These are phyloP conservation scores for Denticeps clupeoides DNA, from an alignment of 2,797 vertebrate genomes.

Conservation along the genomic window DNA sequence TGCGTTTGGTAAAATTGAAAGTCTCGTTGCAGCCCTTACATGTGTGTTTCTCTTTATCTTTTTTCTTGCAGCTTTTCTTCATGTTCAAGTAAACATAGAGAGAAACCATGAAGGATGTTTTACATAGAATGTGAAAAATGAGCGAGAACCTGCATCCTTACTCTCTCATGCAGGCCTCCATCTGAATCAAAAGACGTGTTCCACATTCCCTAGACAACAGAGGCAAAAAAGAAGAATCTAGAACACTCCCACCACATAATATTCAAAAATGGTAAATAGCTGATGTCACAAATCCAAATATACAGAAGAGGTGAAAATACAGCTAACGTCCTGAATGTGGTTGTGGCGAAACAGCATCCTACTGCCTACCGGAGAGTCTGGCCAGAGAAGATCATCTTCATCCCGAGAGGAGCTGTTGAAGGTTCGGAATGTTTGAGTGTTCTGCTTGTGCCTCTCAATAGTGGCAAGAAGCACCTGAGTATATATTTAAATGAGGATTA, in stretches of 20 bases:
- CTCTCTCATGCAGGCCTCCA: constrained; percentile 52
- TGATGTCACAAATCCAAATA: too few species aligned
- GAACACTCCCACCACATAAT: too few species aligned
- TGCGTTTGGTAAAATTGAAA: constrained; percentile 91
- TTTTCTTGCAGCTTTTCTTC: constrained; percentile 80
- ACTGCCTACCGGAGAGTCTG: constrained; percentile 79
- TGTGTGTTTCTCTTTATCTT: constrained; percentile 85
- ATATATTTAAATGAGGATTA: too few species aligned
- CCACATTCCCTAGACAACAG: too few species aligned
- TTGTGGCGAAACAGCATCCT: too few species aligned
- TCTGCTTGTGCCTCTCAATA: constrained; percentile 91
- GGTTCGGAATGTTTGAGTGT: constrained; percentile 89
- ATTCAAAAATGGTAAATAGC: too few species aligned
- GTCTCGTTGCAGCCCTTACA: constrained; percentile 86
- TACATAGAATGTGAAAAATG: not conserved
- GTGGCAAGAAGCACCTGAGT: constrained; percentile 81
- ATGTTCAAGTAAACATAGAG: constrained; percentile 21
- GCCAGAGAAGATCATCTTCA: constrained; percentile 75
- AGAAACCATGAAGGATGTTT: not conserved
- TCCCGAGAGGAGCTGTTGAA: constrained; percentile 77
- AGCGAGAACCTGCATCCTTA: constrained; percentile 24
- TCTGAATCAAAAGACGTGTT: constrained; percentile 53
- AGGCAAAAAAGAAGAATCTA: too few species aligned
- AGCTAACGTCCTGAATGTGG: too few species aligned
- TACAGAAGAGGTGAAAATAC: too few species aligned